Evolutionary conservation across 1,140 invertebrate genomes (phyloP).

Genomic region (Lethocerus indicus): DNA sequence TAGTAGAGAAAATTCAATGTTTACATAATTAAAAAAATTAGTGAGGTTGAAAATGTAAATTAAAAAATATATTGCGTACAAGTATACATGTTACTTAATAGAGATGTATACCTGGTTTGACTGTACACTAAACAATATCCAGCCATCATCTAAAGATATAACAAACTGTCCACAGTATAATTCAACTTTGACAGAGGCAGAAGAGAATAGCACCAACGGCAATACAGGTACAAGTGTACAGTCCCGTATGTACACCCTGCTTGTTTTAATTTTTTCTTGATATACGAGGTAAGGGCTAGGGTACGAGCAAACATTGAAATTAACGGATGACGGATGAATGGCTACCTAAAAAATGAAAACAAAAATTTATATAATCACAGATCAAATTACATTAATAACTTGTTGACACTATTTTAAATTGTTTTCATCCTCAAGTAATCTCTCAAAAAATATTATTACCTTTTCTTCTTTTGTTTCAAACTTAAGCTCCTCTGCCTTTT

Average conservation of each 20-base stretch:
- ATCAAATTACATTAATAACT: background rate
- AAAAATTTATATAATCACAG: slow-evolving; percentile 1
- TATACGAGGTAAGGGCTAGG: slow-evolving; percentile 62
- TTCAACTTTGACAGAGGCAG: slow-evolving; percentile 49
- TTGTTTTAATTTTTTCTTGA: slow-evolving; percentile 70
- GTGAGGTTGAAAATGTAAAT: no score
- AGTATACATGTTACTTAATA: no score
- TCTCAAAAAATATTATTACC: no score
- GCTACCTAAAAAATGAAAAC: slow-evolving; percentile 27
- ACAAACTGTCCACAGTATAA: slow-evolving; percentile 54
- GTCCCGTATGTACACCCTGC: slow-evolving; percentile 59
- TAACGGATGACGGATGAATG: slow-evolving; percentile 65
- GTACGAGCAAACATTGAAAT: slow-evolving; percentile 42
- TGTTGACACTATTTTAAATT: slow-evolving; percentile 4
- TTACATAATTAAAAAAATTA: no score
- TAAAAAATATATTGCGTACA: no score
- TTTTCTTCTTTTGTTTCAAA: slow-evolving; percentile 62
- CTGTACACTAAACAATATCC: slow-evolving; percentile 65
- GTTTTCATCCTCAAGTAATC: background rate
- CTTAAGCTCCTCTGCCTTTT: slow-evolving; percentile 47
- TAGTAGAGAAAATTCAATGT: no score
- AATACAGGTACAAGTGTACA: slow-evolving; percentile 61
- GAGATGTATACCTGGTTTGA: slow-evolving; percentile 41
- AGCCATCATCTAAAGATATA: slow-evolving; percentile 61
- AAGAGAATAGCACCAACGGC: slow-evolving; percentile 64